Percentiles rank a stretch among this genome's conserved stretches.
Evolutionary conservation across 2,888 invertebrate genomes (phyloP).

Genomic region (Drosophila borborema): DNA sequence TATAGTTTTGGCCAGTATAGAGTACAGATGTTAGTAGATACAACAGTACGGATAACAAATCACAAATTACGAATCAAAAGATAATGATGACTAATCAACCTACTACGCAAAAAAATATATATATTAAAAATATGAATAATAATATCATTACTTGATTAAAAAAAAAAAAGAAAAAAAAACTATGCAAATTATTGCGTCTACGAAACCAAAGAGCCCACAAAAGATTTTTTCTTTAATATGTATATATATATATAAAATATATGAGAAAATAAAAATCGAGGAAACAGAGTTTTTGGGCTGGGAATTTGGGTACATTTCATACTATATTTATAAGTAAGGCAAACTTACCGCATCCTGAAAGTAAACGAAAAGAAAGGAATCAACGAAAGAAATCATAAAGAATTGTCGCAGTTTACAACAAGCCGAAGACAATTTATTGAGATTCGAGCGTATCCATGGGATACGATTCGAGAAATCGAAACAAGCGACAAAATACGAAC

Average conservation of each 20-base stretch:
- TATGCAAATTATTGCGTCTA: constrained; percentile 40
- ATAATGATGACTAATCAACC: constrained; percentile 25
- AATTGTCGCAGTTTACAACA: constrained; percentile 39
- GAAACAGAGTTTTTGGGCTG: constrained; percentile 10
- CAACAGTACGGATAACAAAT: constrained; percentile 33
- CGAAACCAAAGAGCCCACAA: constrained; percentile 41
- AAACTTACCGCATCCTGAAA: constrained; percentile 86
- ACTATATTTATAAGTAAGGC: constrained; percentile 47
- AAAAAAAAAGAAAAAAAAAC: too few species aligned
- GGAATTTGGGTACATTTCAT: constrained; percentile 21
- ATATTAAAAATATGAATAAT: not conserved
- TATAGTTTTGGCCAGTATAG: constrained; percentile 20
- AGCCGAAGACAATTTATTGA: constrained; percentile 23
- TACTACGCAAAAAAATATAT: constrained; percentile 36
- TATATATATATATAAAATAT: constrained; percentile 10
- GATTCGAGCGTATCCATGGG: constrained; percentile 23
- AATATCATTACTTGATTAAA: too few species aligned
- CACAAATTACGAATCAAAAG: constrained; percentile 23
- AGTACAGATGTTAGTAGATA: constrained; percentile 38
- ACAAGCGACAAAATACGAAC: constrained; percentile 33
- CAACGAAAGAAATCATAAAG: constrained; percentile 75
- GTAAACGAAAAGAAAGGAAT: constrained; percentile 84
- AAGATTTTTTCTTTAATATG: not conserved
- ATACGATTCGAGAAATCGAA: constrained; percentile 17
- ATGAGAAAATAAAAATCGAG: not conserved